Evolutionary conservation across 2,797 vertebrate species (phyloP), one percentile per base, ranked within the genome.

Genomic region (Onychomys arenicola): DNA sequence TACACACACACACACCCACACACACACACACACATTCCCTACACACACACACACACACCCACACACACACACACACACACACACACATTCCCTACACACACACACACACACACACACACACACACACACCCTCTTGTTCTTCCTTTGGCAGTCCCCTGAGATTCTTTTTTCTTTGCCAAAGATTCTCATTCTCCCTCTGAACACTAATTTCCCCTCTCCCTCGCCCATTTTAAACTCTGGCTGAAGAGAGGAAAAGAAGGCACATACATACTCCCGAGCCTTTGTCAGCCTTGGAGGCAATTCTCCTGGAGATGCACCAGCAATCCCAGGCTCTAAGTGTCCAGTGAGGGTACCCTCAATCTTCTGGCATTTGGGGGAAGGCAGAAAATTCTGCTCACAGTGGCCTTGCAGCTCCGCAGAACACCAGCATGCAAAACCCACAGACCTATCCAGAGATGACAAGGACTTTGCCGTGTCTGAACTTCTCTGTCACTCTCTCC

Each of bases 131-230:
- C 71, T 23, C 71, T 5, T 73, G 40, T 75, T 75, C 71, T 86
- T 89, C 71, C 78, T 76, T 59, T 78, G 37, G 84, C 46, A n/a
- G 5, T 90, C 46, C 40, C 32, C 67, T 59, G 75, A 75, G n/a
- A 78, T 57, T 40, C 76, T 73, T 21, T 94, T 82, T 16, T 71
- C 71, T 93, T 87, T 95, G 29, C 55, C 76, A 16, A 88, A 55
- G 55, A 34, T 29, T 88, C 43, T 46, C 0, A 5, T 59, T 82
- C n/a, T 93, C 52, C 55, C 65, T 92, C 76, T 40, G 82, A 90
- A 78, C n/a, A 10, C 57, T 86, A 27, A 27, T n/a, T n/a, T 85
- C 71, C 71, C 73, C 57, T 86, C 32, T 52, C 81, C 16, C 63
- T 40, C 49, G 67, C 4, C 57, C 52, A 59, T 86, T 73, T 34